Conservation (phyloP, 2,888 invertebrate genomes). For the Drosophila neonasuta region DNA sequence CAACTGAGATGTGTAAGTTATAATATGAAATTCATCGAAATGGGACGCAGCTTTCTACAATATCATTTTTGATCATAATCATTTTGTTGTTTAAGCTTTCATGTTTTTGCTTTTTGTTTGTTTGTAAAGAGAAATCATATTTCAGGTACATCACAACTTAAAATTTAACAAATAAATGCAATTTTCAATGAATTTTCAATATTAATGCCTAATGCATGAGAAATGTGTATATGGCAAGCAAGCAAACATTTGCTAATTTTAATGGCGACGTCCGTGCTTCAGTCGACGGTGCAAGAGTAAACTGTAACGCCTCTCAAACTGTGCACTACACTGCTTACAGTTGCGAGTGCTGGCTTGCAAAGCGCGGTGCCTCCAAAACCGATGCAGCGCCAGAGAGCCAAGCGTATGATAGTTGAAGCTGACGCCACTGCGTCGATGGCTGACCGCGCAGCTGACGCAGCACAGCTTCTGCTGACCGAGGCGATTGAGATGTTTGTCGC, state of each 20-base stretch:
- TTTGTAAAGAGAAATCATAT: conserved; percentile 80
- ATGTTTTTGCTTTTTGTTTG: conserved; percentile 39
- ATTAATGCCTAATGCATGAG: conserved; percentile 54
- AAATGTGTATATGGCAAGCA: conserved; percentile 69
- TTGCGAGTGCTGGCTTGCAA: conserved; percentile 23
- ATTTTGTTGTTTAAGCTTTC: conserved; percentile 24
- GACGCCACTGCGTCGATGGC: conserved; percentile 60
- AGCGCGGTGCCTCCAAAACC: conserved; percentile 83
- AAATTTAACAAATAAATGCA: conserved; percentile 81
- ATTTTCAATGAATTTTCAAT: conserved; percentile 49
- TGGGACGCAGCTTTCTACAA: conserved; percentile 37
- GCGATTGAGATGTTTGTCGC: conserved; percentile 82
- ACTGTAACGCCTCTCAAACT: conserved; percentile 77
- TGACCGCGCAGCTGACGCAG: conserved; percentile 74
- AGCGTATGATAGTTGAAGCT: conserved; percentile 83
- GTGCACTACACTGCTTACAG: conserved; percentile 72
- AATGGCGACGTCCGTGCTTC: conserved; percentile 51
- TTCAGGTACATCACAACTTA: conserved; percentile 83
- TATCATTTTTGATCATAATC: conserved; percentile 15
- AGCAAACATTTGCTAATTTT: conserved; percentile 58
- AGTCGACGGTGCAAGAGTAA: conserved; percentile 77
- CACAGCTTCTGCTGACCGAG: conserved; percentile 80
- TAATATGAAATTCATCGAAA: conserved; percentile 59
- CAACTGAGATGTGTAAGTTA: conserved; percentile 47
- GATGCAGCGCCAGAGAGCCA: conserved; percentile 83